Evolutionary conservation across 53 echinoderm and acorn worm species (phyloP).

Genomic region (Zoroaster sp.): DNA sequence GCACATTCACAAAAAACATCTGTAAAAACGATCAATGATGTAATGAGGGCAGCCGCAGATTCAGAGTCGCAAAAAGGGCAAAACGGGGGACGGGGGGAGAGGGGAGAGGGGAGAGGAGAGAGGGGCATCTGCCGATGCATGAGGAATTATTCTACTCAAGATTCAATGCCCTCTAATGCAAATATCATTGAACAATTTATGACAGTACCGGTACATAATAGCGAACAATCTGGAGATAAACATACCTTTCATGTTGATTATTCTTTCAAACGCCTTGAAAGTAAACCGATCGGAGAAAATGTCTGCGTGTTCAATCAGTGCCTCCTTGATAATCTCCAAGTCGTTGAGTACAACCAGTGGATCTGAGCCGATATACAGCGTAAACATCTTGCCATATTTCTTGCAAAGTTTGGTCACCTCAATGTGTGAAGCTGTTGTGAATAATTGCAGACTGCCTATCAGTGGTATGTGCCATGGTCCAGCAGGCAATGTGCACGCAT

Average conservation of each 20-base stretch:
- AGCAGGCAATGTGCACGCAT: background rate
- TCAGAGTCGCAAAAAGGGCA: no score
- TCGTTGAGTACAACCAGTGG: constrained; percentile 1
- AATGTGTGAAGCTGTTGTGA: constrained; percentile 1
- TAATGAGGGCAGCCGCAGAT: no score
- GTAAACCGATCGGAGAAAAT: constrained; percentile 7
- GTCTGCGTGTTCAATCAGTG: background rate
- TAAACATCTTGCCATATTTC: background rate
- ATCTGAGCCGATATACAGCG: constrained; percentile 14
- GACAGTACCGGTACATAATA: background rate
- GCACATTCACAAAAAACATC: no score
- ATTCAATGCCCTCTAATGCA: background rate
- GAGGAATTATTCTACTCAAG: no score
- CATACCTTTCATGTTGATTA: constrained; percentile 11
- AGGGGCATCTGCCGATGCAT: no score
- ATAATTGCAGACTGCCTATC: background rate
- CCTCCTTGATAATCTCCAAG: constrained; percentile 6
- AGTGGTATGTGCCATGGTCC: constrained; percentile 6
- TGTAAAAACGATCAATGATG: no score
- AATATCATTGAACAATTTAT: background rate
- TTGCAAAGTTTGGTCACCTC: constrained; percentile 3
- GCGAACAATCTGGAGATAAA: background rate
- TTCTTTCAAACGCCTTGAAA: constrained; percentile 19
- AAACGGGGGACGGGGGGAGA: no score
- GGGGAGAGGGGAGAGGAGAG: no score